Base-by-base conservation (phyloP, 2,888 invertebrate genomes). In the Tigriopus californicus region DNA sequence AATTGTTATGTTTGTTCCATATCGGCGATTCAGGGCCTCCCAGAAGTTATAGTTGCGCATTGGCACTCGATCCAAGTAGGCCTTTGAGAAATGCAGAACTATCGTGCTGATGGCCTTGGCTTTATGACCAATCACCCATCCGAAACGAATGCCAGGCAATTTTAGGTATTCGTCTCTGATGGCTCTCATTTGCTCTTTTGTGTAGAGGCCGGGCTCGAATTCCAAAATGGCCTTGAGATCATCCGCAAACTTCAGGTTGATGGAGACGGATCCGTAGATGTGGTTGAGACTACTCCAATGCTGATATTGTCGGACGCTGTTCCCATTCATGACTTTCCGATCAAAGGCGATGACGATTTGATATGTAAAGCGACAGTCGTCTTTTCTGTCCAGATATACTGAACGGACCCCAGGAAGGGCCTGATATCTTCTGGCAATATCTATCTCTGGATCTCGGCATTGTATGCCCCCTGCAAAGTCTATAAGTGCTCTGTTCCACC, bases 401-500 rank as follows among this genome's bases (percentile, higher is more conserved):
- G 44, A 56, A 22, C 33, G 20, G 11, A 56, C 56, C 12, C 44
- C 33, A 1, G 56, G 56, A 11, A 56, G 44, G n/a, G 42, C n/a
- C 25, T 56, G 56, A 46, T 56, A 56, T 18, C 56, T 18, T 20
- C 44, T 18, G 8, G 25, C 41, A 24, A 56, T 56, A 20, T 33
- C 18, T 15, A 12, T 41, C 46, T 44, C 44, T 24, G 12, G 8
- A 24, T 56, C 56, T 22, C 56, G 44, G 22, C 59, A 59, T 40
- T 59, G 20, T 10, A 59, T 24, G 6, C 59, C 59, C 10, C 25
- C 40, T 22, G 22, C 52, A 15, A 59, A 59, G 18, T 59, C 59
- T n/a, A 59, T n/a, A 12, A 59, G 24, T 18, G 59, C 59, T 25
- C 59, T 22, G 20, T 25, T 59, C 59, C 59, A 59, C 15, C 59